Base-by-base conservation (phyloP, 2,797 vertebrate species). In the Siniperca undulata region DNA sequence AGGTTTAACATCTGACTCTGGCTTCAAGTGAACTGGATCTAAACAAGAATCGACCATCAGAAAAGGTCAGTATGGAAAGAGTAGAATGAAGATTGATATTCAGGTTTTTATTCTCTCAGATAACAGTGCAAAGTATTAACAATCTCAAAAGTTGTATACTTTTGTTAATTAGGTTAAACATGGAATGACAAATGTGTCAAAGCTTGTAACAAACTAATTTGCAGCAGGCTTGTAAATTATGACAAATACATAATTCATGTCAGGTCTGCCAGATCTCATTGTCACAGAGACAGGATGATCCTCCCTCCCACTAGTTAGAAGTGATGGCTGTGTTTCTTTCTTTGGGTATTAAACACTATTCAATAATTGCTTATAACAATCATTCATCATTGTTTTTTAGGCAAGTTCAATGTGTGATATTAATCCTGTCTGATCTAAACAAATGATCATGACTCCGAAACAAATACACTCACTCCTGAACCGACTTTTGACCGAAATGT, bases 391-490 rank as follows among this genome's bases (percentile, higher is more conserved):
- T 40, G 3, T 34, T 67, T 56, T 56, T 59, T 14, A 7, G 38
- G 9, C 0, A 52, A 11, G 7, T 53, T 64, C 4, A 64, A 0
- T 4, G 19, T 52, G 17, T 12, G 5, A 46, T 66, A 27, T 73
- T 11, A 48, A 75, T 17, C 24, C 7, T 44, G 13, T 59, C 22
- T 58, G 89, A 91, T 91, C 22, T 69, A 79, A 85, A 59, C 48
- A 88, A 83, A 86, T 80, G 7, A 70, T 24, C 4, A 19, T 20
- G 55, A 56, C 27, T 64, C 50, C 2, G 48, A 68, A 65, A 60
- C 36, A 48, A 30, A 64, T 12, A 30, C 61, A 19, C 10, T 30
- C 73, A 27, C 55, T 59, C 27, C 38, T 65, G 44, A 70, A 69
- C 20, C 0, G 1, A 75, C 30, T 2, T 40, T 7, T 53, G 17